These are phyloP conservation scores for Drosophila peninsularis DNA, from an alignment of 2,888 invertebrate species.

Conservation along the genomic window DNA sequence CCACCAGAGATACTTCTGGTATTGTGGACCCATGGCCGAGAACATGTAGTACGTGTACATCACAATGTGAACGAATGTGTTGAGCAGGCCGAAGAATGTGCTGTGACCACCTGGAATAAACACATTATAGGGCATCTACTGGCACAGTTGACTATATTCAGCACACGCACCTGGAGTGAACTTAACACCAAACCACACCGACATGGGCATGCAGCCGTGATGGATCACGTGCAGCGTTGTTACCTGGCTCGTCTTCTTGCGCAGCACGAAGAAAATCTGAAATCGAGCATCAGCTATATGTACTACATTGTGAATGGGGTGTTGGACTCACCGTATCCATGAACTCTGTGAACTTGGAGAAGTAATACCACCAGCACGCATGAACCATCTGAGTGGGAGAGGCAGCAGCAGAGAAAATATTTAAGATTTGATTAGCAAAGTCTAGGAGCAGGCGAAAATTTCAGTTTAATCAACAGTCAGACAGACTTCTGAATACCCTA, in stretches of 20 bases:
- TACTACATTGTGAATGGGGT: constrained; percentile 15
- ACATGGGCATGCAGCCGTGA: constrained; percentile 98
- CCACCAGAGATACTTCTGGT: constrained; percentile 97
- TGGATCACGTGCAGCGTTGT: constrained; percentile 97
- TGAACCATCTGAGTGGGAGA: constrained; percentile 91
- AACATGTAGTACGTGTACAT: constrained; percentile 98
- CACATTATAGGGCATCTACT: neutral
- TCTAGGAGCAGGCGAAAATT: neutral
- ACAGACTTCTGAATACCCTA: constrained; percentile 35
- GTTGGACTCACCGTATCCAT: constrained; percentile 93
- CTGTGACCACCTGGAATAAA: constrained; percentile 91
- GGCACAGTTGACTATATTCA: no score
- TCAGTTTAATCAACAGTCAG: neutral
- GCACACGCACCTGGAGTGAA: constrained; percentile 92
- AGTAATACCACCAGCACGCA: constrained; percentile 98
- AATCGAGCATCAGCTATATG: neutral
- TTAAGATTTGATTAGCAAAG: constrained; percentile 27
- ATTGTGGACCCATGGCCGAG: constrained; percentile 94
- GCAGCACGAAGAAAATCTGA: constrained; percentile 96
- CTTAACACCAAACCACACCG: constrained; percentile 98
- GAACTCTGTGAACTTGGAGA: constrained; percentile 98
- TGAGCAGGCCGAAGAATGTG: constrained; percentile 97
- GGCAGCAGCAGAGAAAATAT: constrained; percentile 7
- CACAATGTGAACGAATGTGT: constrained; percentile 98
- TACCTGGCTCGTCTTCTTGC: constrained; percentile 97